phyloP scores from a whole-genome alignment of 2,797 vertebrate genomes.

The Columba guinea region DNA sequence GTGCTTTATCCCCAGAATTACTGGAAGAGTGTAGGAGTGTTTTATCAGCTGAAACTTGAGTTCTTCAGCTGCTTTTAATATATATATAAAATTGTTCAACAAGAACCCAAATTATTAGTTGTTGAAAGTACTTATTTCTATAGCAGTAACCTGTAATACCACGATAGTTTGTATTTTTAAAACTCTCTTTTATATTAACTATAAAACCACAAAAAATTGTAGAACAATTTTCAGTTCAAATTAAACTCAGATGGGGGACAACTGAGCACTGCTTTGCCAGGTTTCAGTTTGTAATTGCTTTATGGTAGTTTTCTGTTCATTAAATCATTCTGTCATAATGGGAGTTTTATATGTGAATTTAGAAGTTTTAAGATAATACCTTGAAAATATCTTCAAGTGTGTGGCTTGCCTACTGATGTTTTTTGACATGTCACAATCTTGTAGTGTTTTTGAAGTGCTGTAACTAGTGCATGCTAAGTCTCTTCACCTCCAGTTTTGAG shows the following conservation, averaged over 20 bases:
- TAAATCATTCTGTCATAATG: not conserved
- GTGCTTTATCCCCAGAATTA: not conserved
- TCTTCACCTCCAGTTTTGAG: not conserved
- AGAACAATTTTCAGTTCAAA: not conserved
- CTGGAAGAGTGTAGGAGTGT: not conserved
- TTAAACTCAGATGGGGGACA: not conserved
- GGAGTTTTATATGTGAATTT: not conserved
- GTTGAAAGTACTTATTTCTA: not conserved
- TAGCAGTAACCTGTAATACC: not conserved
- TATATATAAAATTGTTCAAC: not conserved
- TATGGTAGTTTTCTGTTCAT: not conserved
- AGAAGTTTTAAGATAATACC: not conserved
- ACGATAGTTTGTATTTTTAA: not conserved
- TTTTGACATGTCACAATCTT: not conserved
- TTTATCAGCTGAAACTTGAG: not conserved
- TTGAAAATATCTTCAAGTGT: not conserved
- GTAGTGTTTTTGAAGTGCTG: not conserved
- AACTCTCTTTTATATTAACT: not conserved
- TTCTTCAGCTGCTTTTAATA: not conserved
- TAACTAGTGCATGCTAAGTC: not conserved
- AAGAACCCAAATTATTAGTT: not conserved
- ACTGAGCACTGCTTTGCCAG: not conserved
- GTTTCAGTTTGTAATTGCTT: not conserved
- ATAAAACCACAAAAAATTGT: not conserved
- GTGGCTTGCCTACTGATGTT: not conserved